phyloP scores from a whole-genome alignment of 2,888 invertebrate genomes.

The Cacoxenus indagator region DNA sequence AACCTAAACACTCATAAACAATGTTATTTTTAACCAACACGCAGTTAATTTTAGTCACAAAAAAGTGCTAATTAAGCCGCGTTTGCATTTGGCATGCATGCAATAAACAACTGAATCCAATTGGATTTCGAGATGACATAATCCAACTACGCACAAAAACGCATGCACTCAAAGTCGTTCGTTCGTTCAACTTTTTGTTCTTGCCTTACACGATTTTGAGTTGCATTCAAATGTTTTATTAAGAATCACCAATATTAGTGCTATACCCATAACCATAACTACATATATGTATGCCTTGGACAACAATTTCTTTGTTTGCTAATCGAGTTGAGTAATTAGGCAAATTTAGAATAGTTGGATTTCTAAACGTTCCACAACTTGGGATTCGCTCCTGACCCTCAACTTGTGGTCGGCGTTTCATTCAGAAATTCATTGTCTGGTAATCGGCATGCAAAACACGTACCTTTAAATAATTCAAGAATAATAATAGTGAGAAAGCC shows the following conservation, averaged over 20 bases:
- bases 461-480: not conserved
- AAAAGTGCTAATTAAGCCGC: not conserved
- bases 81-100: not conserved
- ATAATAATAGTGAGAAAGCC: not conserved
- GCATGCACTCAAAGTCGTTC: too few species aligned
- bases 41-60: not conserved
- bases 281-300: not conserved
- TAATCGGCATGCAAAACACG: not conserved
- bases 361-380: slow-evolving; percentile 33
- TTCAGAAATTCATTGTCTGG: not conserved
- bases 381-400: not conserved
- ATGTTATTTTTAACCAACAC: not conserved
- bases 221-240: not conserved
- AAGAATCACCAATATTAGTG: not conserved
- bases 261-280: not conserved
- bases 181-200: not conserved
- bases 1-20: not conserved
- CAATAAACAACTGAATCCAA: not conserved
- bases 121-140: not conserved
- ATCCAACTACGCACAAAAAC: not conserved
- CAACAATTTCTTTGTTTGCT: not conserved
- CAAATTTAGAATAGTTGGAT: too few species aligned
- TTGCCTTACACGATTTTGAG: not conserved
- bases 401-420: not conserved
- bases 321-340: not conserved